Conservation (phyloP, 1,140 invertebrate genomes). For the Bombus turneri region DNA sequence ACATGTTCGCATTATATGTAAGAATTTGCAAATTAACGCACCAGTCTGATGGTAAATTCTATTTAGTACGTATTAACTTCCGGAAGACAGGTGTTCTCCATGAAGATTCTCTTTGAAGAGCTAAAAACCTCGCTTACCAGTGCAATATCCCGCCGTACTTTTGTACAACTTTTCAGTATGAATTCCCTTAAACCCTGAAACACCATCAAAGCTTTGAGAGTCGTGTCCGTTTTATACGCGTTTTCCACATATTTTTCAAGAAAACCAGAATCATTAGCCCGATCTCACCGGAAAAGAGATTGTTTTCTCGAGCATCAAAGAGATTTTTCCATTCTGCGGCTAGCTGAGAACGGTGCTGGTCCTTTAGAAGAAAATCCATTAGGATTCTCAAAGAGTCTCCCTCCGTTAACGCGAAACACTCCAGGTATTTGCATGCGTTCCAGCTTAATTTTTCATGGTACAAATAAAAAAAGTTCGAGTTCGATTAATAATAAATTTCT, state of each 20-base stretch:
- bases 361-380: not conserved
- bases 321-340: not conserved
- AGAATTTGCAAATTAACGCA: not conserved
- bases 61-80: not conserved
- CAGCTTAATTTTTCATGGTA: not conserved
- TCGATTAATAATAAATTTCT: not conserved
- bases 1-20: no score
- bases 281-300: not conserved
- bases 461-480: no score
- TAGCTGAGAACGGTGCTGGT: not conserved
- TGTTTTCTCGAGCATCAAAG: constrained; percentile 26
- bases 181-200: constrained; percentile 23
- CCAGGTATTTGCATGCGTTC: not conserved
- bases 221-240: not conserved
- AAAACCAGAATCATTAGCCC: constrained; percentile 29
- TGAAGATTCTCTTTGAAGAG: not conserved
- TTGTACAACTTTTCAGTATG: not conserved
- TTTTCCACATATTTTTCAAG: constrained; percentile 13
- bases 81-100: no score
- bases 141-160: not conserved
- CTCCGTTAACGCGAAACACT: not conserved
- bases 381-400: not conserved
- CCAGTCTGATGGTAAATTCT: not conserved
- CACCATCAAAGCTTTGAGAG: constrained; percentile 29
- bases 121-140: not conserved